phyloP scores from a whole-genome alignment of 2,113 vertebrate genomes.

The Perca flavescens region DNA sequence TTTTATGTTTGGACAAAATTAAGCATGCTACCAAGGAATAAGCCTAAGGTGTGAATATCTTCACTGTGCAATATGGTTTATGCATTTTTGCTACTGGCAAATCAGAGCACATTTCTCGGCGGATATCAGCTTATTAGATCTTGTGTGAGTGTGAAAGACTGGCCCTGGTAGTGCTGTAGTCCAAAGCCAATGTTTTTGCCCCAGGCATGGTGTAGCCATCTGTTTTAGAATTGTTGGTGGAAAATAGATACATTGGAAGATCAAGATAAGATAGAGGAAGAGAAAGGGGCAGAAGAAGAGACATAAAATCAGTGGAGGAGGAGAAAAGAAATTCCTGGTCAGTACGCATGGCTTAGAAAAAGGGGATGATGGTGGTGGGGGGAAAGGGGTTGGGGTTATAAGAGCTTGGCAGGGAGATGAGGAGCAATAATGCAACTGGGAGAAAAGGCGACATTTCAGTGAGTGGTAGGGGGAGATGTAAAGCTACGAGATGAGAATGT shows the following conservation, averaged over 20 bases:
- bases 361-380: neutral
- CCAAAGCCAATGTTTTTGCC: constrained; percentile 81
- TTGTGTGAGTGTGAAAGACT: constrained; percentile 70
- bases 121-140: constrained; percentile 80
- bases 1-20: constrained; percentile 60
- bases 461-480: constrained; percentile 48
- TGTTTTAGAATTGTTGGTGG: constrained; percentile 78
- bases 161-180: constrained; percentile 67
- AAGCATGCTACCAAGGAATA: constrained; percentile 71
- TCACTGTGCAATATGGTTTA: constrained; percentile 69
- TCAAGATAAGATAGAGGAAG: constrained; percentile 70
- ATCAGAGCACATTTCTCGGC: constrained; percentile 63
- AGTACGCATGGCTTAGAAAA: constrained; percentile 18
- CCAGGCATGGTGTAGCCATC: constrained; percentile 80
- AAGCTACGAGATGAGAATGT: constrained; percentile 64
- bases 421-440: constrained; percentile 45
- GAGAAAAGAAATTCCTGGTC: constrained; percentile 59
- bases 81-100: constrained; percentile 74
- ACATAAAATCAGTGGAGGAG: constrained; percentile 31
- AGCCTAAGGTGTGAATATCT: constrained; percentile 78
- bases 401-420: constrained; percentile 51
- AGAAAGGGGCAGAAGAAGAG: constrained; percentile 17
- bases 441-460: constrained; percentile 49
- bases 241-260: constrained; percentile 76
- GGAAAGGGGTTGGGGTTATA: constrained; percentile 5